Base-by-base conservation (phyloP, 1,140 invertebrate species). In the Leptopilina clavipes region DNA sequence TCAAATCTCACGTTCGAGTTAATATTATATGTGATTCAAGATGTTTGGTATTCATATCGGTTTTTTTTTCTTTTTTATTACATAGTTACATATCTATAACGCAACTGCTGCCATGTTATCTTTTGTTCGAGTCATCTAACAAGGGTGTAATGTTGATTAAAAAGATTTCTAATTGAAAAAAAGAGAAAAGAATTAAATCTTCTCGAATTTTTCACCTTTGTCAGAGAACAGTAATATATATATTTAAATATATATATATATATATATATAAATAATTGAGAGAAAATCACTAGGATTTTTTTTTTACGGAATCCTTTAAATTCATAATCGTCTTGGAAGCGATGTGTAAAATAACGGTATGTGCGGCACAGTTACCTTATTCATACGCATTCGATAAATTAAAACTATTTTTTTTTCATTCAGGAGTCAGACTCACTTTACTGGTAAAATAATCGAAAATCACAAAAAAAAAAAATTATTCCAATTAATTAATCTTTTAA, bases 51-150 rank as follows among this genome's bases (percentile, higher is more conserved):
- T 40, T 40, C 9, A 40, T 40, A 40, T 40, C 37, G 37, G 2
- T 40, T 40, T 40, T 40, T 40, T 40, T 9, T 40, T 40, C 7
- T 40, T 40, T 40, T 40, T 40, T 82, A 84, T 86, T 84, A 85
- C 81, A 84, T 83, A 84, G 80, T 85, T 85, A 84, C 83, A 83
- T 74, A 74, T 83, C 73, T 83, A 77, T 84, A 82, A 80, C 80
- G 84, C 82, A 84, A 80, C 78, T 77, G 78, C 80, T 85, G 84
- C 82, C 82, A 77, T 78, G 37, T 78, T 40, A 40, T 40, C 37
- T 79, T 18, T 73, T 77, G 74, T 31, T 31, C 25, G 59, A 65
- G 14, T 65, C 75, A 77, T 72, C 65, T 79, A 78, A 78, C 73
- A 31, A 65, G 10, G 59, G 1, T 31, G 25, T 65, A 65, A 59